phyloP scores from a whole-genome alignment of 2,113 vertebrate genomes.

The Ailuropoda melanoleuca region DNA sequence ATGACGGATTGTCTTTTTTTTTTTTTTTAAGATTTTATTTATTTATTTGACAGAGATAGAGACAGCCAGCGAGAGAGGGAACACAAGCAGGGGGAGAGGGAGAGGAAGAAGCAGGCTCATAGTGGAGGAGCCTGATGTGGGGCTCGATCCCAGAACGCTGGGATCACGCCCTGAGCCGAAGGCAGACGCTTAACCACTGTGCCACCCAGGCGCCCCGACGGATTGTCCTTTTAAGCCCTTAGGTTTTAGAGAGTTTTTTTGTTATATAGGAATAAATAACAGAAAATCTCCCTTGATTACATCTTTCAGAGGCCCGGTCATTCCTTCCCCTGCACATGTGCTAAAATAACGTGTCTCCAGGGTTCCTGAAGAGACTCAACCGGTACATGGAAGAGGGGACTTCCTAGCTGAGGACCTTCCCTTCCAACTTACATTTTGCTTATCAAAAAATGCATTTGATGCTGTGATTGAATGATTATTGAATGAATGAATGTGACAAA shows the following conservation, averaged over 20 bases:
- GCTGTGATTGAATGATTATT: neutral
- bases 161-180: no score
- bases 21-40: no score
- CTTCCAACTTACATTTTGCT: neutral
- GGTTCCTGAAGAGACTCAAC: neutral
- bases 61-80: no score
- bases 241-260: neutral
- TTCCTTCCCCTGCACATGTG: accelerated
- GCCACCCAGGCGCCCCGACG: no score
- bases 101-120: no score
- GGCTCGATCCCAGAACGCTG: no score
- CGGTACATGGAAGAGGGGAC: neutral
- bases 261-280: neutral
- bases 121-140: no score
- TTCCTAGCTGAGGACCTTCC: neutral
- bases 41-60: no score
- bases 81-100: no score
- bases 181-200: no score
- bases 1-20: accelerated
- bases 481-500: neutral
- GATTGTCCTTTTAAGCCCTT: neutral
- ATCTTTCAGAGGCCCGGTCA: neutral
- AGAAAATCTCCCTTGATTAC: neutral
- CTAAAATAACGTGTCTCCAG: neutral
- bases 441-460: neutral